Conservation (phyloP, 2,113 vertebrate species). For the Protobothrops flavoviridis region DNA sequence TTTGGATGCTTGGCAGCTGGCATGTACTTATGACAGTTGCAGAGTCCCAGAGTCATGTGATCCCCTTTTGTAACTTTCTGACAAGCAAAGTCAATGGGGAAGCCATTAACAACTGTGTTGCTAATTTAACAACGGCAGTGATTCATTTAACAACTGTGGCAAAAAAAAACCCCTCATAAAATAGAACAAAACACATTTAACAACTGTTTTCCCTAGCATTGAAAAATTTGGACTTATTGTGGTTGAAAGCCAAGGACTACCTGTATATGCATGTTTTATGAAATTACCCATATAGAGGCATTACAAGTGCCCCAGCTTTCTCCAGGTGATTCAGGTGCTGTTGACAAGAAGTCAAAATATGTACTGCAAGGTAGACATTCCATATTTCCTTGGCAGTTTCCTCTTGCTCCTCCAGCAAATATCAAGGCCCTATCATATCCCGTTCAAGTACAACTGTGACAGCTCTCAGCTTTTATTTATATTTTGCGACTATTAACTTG, state of each 20-base stretch:
- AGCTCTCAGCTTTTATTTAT: slow-evolving; percentile 20
- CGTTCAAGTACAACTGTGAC: slow-evolving; percentile 30
- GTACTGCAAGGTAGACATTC: slow-evolving; percentile 48
- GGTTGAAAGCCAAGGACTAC: background rate
- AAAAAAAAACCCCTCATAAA: background rate
- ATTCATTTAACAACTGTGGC: background rate
- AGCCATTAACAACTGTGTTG: background rate
- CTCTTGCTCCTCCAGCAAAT: slow-evolving; percentile 34
- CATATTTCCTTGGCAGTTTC: slow-evolving; percentile 18
- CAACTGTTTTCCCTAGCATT: background rate
- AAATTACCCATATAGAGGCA: slow-evolving; percentile 32
- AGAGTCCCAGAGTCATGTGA: background rate
- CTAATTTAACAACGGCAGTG: background rate
- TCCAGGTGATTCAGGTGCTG: slow-evolving; percentile 39
- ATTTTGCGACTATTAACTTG: background rate
- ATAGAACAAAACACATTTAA: background rate
- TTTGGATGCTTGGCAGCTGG: background rate
- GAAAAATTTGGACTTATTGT: background rate
- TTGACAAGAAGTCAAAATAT: slow-evolving; percentile 41
- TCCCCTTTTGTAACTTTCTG: background rate
- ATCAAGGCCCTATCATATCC: slow-evolving; percentile 37
- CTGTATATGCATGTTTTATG: background rate
- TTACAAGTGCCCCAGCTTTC: slow-evolving; percentile 28
- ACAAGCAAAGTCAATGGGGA: background rate
- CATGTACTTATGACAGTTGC: background rate